Evolutionary conservation across 2,797 vertebrate species (phyloP).

Genomic region (Microctenopoma stevenorrisi): DNA sequence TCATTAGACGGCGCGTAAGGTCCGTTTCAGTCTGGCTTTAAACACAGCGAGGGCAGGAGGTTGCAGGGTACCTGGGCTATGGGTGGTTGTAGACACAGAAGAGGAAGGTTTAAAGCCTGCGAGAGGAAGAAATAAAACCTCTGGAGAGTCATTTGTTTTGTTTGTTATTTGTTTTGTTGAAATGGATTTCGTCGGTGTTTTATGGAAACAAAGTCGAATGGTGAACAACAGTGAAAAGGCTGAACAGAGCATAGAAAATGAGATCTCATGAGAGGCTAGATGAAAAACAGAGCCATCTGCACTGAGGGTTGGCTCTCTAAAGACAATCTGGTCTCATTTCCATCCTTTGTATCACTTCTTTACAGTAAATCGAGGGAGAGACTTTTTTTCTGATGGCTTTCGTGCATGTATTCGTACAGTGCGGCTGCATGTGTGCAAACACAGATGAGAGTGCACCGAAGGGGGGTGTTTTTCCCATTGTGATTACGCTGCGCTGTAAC

Average conservation of each 20-base stretch:
- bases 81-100: slow-evolving; percentile 15
- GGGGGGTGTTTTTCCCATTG: slow-evolving; percentile 65
- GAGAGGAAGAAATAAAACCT: slow-evolving; percentile 47
- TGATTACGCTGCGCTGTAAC: slow-evolving; percentile 47
- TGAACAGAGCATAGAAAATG: slow-evolving; percentile 76
- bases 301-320: slow-evolving; percentile 78
- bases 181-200: slow-evolving; percentile 74
- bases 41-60: slow-evolving; percentile 46
- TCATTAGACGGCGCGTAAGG: slow-evolving; percentile 74
- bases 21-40: slow-evolving; percentile 75
- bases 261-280: slow-evolving; percentile 80
- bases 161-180: slow-evolving; percentile 78
- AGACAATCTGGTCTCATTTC: slow-evolving; percentile 79
- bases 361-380: slow-evolving; percentile 74
- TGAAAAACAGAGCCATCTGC: slow-evolving; percentile 83
- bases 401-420: slow-evolving; percentile 20
- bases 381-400: slow-evolving; percentile 38
- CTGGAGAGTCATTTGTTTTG: slow-evolving; percentile 72
- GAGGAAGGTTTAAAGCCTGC: slow-evolving; percentile 32
- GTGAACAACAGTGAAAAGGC: slow-evolving; percentile 64
- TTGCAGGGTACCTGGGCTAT: slow-evolving; percentile 42
- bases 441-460: slow-evolving; percentile 31
- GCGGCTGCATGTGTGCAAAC: slow-evolving; percentile 50
- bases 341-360: slow-evolving; percentile 76
- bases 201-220: slow-evolving; percentile 75